Evolutionary conservation across 2,797 vertebrate genomes (phyloP), one percentile per base, ranked within the genome.

Genomic region (Phrynocephalus vlangalii): DNA sequence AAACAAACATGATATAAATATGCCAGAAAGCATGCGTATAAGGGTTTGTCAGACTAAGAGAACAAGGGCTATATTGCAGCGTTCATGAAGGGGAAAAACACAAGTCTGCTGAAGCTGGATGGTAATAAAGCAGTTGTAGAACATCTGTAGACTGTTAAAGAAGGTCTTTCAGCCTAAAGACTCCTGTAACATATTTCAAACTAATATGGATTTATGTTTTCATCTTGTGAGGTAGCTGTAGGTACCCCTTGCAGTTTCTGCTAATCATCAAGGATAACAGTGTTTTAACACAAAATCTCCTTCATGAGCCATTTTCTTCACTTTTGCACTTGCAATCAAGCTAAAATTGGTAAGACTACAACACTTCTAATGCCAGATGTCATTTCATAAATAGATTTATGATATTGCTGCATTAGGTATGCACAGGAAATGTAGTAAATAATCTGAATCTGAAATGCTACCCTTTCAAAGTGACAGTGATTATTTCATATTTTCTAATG

Each of bases 321-420:
- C 20, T 85, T 82, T 78, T 52, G 73, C 56, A 66, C 28, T 78
- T 86, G 63, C 79, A 86, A 86, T 89, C 79, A 89, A 89, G 83
- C 50, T 79, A 77, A 70, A 86, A 86, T 30, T 71, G 73, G 84
- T 86, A 89, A 82, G 18, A 78, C 44, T 38, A n/a, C 72, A 79
- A 20, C 82, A 30, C 71, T 77, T 82, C 26, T 63, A 38, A 85
- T 70, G 33, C 83, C 84, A 89, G 80, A 86, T 72, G 66, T 79
- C 86, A 83, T 67, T 33, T 86, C 84, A 50, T 33, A 86, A 86
- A 86, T 52, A 82, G 80, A 83, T 82, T 79, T 83, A 86, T 86
- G 67, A 78, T 75, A 66, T 83, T 71, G 56, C 18, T 78, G 79
- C 73, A 83, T 63, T 89, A 71, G 50, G 50, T 18, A 66, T 82